A percentile compares a stretch with the other conserved stretches of the same genome.
Evolutionary conservation across 1,140 invertebrate genomes (phyloP).

Genomic region (Drosophila repleta): DNA sequence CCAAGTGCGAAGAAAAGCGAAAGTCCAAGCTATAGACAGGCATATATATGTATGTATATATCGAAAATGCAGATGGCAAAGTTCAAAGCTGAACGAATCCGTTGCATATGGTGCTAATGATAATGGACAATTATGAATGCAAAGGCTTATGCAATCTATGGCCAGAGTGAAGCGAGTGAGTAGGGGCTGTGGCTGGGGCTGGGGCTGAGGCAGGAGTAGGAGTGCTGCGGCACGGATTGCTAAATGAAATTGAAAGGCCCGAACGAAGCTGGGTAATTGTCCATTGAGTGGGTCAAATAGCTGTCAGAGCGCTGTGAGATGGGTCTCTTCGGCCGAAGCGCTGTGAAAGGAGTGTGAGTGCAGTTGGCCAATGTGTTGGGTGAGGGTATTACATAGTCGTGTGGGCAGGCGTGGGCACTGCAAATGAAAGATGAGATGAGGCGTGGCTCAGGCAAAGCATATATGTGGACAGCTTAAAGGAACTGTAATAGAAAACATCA

Average conservation of each 20-base stretch:
- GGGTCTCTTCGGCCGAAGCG: background rate
- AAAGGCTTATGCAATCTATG: conserved; percentile 38
- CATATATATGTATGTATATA: background rate
- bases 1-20: conserved; percentile 60
- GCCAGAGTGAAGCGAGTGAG: background rate
- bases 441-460: no score
- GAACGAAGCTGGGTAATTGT: background rate
- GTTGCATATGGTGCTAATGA: conserved; percentile 63
- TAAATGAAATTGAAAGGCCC: conserved; percentile 17
- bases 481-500: no score
- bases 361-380: no score
- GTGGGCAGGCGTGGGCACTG: no score
- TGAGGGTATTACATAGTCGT: no score
- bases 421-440: no score
- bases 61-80: conserved; percentile 28
- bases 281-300: conserved; percentile 1
- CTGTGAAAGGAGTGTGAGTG: background rate
- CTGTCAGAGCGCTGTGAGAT: background rate
- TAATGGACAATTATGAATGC: conserved; percentile 51
- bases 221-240: conserved; percentile 8
- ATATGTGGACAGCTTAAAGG: no score
- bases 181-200: no score
- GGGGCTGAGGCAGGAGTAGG: background rate
- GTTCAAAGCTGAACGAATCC: conserved; percentile 46
- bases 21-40: conserved; percentile 35